Base-by-base conservation (phyloP, 2,797 vertebrate species). In the Prunella strophiata region DNA sequence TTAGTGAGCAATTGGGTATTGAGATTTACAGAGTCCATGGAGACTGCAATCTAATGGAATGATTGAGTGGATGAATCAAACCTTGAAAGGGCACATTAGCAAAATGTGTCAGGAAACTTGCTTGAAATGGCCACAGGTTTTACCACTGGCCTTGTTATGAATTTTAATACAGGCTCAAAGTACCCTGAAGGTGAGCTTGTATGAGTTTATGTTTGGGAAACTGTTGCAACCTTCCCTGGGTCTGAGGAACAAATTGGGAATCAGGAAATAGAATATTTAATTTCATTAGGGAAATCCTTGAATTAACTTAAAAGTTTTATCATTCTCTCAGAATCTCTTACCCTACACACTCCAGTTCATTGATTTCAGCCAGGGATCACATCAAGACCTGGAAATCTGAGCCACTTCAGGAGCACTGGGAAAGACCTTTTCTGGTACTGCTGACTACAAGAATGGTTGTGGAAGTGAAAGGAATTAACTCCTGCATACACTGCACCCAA, bases 151-250 rank as follows among this genome's bases (percentile, higher is more conserved):
- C 45, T 48, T 58, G 43, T 48, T 23, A 48, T 32, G 9, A 40
- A n/a, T 40, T 67, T 0, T 0, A 40, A 5, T 13, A 43, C 36
- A 34, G 16, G 3, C 8, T 30, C 1, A 0, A 51, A 42, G 5
- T 29, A 17, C 29, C 13, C 36, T 50, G 38, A 51, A 52, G 21
- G 38, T 51, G 21, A 81, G 5, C 13, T 14, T 3, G 0, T 38
- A 21, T 21, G 6, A 45, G 14, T 52, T 71, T 30, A 13, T 43
- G 5, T 52, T 36, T 51, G 45, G 45, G 22, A 38, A 32, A 62
- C 9, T 4, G 0, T 38, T 62, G 21, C n/a, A 32, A 18, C 11
- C 18, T 38, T 38, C 27, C 38, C 18, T 62, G 18, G 17, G 6
- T 75, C 22, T 0, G 0, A 38, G 23, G 16, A 59, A 23, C n/a